A percentile compares a stretch with the other conserved stretches of the same genome.
These are phyloP conservation scores for Tauraco hartlaubi DNA, from an alignment of 2,797 vertebrate species.

Conservation along the genomic window DNA sequence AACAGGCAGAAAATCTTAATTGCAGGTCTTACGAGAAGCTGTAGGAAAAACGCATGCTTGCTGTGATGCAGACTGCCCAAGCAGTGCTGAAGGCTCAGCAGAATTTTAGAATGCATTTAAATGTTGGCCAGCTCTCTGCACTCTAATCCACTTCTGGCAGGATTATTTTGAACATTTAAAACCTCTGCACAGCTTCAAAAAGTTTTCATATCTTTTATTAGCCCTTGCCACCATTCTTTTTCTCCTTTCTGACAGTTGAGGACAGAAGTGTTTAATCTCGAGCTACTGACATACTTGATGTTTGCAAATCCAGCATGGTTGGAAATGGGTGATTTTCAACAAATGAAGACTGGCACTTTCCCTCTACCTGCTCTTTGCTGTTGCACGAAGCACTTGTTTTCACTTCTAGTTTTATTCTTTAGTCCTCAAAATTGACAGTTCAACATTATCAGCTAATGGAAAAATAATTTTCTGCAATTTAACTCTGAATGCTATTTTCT, in stretches of 20 bases:
- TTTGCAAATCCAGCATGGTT: neutral
- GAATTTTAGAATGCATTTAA: neutral
- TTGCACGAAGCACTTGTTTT: neutral
- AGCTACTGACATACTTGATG: neutral
- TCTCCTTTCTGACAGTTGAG: neutral
- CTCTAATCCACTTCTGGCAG: neutral
- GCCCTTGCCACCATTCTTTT: neutral
- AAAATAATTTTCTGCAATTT: slow-evolving; percentile 41
- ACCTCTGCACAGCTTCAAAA: neutral
- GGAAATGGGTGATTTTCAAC: neutral
- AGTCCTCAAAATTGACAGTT: neutral
- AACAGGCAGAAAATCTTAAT: neutral
- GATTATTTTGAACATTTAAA: neutral
- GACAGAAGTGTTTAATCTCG: neutral
- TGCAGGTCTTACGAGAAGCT: neutral
- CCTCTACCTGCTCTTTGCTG: neutral
- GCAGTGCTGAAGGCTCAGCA: neutral
- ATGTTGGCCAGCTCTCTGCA: neutral
- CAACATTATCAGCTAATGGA: slow-evolving; percentile 26
- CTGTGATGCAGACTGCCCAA: neutral
- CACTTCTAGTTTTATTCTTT: neutral
- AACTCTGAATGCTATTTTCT: neutral
- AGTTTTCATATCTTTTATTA: neutral
- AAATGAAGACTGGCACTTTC: neutral
- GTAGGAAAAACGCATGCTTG: neutral